Evolutionary conservation across 2,113 vertebrate genomes (phyloP).

Genomic region (Lepisosteus oculatus): DNA sequence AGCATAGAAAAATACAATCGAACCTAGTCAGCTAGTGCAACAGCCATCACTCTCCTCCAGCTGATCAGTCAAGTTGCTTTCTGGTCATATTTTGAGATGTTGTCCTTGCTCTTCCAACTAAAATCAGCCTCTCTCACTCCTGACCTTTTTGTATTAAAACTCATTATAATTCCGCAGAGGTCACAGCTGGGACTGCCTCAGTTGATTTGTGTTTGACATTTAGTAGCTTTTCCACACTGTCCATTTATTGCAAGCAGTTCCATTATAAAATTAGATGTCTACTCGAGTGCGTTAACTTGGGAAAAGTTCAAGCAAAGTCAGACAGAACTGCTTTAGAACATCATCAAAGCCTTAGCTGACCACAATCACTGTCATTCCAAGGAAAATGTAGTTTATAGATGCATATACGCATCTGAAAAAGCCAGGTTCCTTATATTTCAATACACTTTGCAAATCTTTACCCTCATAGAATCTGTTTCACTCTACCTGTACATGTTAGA

Average conservation of each 20-base stretch:
- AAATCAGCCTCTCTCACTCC: background rate
- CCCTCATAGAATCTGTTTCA: too few species aligned
- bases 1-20: background rate
- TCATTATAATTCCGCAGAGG: conserved; percentile 17
- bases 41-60: conserved; percentile 11
- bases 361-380: too few species aligned
- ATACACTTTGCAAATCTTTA: too few species aligned
- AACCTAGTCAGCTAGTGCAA: conserved; percentile 1
- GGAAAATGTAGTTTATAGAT: too few species aligned
- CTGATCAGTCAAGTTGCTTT: background rate
- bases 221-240: background rate
- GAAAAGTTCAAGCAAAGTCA: background rate
- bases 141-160: conserved; percentile 12
- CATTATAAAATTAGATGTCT: background rate
- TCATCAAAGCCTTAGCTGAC: background rate
- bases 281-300: conserved; percentile 1
- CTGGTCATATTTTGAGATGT: background rate
- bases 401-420: too few species aligned
- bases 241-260: background rate
- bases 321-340: conserved; percentile 4
- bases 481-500: too few species aligned
- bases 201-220: conserved; percentile 7
- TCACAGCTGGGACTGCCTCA: conserved; percentile 9
- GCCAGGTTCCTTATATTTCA: too few species aligned
- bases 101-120: background rate